Base-by-base conservation (phyloP, 2,113 vertebrate species). In the Sinosuthora webbiana region DNA sequence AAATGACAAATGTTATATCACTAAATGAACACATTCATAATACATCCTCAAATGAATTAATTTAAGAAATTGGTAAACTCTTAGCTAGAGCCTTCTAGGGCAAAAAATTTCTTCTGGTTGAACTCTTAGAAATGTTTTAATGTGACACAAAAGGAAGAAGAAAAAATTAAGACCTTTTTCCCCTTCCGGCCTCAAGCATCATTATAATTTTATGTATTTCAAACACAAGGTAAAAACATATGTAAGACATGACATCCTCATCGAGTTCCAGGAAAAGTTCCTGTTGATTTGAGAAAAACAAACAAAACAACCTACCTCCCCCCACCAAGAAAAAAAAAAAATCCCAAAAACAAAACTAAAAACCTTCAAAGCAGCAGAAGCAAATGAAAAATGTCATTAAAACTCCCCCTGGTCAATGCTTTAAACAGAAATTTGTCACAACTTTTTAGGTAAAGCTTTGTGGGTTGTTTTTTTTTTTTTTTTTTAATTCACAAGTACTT, bases 1-100 rank as follows among this genome's bases (percentile, higher is more conserved):
- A 70, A 85, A 70, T 1, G 0, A 83, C 5, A 1, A 74, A 22
- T 9, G 5, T 27, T 75, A 1, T 11, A 64, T 22, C 1, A 3
- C 39, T 75, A 78, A 81, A 94, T 24, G 6, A 92, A 64, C 31
- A 56, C 15, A 44, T 28, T 42, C 19, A 52, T 28, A 50, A 56
- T 8, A 79, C 33, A 91, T 33, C 4, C 10, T 8, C 31, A 77
- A 69, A 83, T 13, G 0, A 91, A 73, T 55, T 60, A 9, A 75
- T 15, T 44, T 35, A 71, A 68, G 41, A 87, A 93, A 87, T 9
- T 9, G 31, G 16, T 63, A 56, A 78, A 69, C 41, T 71, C 24
- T 56, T 57, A 47, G 19, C 4, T 68, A 68, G 31, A 75, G 44
- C 3, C 3, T 42, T 10, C 49, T 1, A 79, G 8, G 13, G 9